These are phyloP conservation scores for Anolis sagrei DNA, from an alignment of 2,113 vertebrate genomes.

Conservation along the genomic window DNA sequence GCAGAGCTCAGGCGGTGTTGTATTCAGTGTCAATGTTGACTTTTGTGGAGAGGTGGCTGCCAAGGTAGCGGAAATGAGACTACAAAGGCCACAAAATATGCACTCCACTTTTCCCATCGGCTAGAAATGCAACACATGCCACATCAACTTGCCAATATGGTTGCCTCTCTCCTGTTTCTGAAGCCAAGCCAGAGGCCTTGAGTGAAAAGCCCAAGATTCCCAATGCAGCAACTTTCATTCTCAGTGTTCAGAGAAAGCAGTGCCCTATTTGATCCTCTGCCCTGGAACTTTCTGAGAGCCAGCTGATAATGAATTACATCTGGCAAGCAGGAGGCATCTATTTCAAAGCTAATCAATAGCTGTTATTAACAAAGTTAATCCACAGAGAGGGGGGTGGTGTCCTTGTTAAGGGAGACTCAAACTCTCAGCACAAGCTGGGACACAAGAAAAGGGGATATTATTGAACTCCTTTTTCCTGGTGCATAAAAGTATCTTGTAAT, in stretches of 20 bases:
- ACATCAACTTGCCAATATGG: not conserved
- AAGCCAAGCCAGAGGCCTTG: not conserved
- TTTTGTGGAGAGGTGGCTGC: too few species aligned
- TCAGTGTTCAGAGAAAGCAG: not conserved
- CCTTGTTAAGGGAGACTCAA: accelerated
- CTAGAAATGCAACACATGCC: too few species aligned
- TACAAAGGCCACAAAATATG: too few species aligned
- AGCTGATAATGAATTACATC: slow-evolving; percentile 34
- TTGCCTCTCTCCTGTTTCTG: not conserved
- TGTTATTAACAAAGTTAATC: not conserved
- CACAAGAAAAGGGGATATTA: not conserved
- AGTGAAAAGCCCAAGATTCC: not conserved
- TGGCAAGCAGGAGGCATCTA: slow-evolving; percentile 40
- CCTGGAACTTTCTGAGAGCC: not conserved
- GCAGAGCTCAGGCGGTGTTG: too few species aligned
- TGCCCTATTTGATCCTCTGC: slow-evolving; percentile 21
- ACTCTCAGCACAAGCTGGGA: not conserved
- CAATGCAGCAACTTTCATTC: not conserved
- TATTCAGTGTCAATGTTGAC: too few species aligned
- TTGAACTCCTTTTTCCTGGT: not conserved
- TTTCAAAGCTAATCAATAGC: not conserved
- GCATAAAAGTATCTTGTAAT: not conserved
- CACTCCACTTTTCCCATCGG: too few species aligned
- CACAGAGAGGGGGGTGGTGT: accelerated
- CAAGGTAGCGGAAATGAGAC: too few species aligned